Evolutionary conservation across 2,888 invertebrate genomes (phyloP).

Genomic region (Belgica antarctica): DNA sequence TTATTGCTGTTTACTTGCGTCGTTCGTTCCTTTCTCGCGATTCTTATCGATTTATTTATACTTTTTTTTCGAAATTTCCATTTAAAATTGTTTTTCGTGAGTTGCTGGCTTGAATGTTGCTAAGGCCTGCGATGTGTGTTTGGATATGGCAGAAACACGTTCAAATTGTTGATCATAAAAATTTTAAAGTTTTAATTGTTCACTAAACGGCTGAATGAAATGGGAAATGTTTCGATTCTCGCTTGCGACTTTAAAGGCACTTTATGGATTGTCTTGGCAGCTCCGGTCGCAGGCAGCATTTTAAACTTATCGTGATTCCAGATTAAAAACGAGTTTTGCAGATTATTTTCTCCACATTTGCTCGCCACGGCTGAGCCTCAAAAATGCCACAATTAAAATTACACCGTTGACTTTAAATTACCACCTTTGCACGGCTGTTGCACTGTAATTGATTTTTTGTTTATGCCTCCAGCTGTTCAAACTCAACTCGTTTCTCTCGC

Average conservation of each 20-base stretch:
- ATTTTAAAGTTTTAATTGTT: slow-evolving; percentile 22
- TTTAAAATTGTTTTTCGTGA: slow-evolving; percentile 13
- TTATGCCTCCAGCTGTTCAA: slow-evolving; percentile 14
- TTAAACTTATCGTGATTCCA: slow-evolving; percentile 28
- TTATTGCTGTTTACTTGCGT: background rate
- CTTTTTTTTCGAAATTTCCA: slow-evolving; percentile 9
- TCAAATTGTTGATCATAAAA: background rate
- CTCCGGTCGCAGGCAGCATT: slow-evolving; percentile 4
- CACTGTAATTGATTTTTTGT: slow-evolving; percentile 35
- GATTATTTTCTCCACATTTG: background rate
- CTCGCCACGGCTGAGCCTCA: background rate
- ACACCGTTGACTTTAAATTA: slow-evolving; percentile 7
- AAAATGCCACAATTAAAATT: slow-evolving; percentile 40
- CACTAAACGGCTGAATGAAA: slow-evolving; percentile 6
- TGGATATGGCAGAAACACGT: background rate
- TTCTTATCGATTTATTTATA: slow-evolving; percentile 5
- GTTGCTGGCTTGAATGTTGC: background rate
- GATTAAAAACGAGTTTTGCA: slow-evolving; percentile 33
- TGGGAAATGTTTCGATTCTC: background rate
- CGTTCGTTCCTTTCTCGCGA: background rate
- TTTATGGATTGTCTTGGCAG: slow-evolving; percentile 6
- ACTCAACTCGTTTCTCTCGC: background rate
- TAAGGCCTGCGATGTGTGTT: background rate
- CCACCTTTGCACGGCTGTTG: slow-evolving; percentile 20
- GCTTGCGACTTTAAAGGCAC: background rate